phyloP scores from a whole-genome alignment of 2,797 vertebrate genomes.

The Sebastes itinus region DNA sequence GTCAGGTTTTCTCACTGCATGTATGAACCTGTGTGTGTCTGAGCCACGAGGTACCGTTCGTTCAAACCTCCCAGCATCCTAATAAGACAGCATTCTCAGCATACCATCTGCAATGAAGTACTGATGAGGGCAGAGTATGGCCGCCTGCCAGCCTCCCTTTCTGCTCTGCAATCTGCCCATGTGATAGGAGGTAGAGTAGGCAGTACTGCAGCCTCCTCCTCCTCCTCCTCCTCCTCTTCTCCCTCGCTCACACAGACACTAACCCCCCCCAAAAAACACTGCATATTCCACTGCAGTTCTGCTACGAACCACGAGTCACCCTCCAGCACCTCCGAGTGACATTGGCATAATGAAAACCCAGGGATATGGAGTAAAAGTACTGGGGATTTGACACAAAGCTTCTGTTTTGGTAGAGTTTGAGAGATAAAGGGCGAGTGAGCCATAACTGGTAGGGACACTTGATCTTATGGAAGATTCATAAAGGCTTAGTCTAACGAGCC shows the following conservation, averaged over 20 bases:
- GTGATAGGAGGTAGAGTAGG: no score
- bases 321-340: conserved; percentile 67
- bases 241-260: conserved; percentile 44
- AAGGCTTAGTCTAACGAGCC: conserved; percentile 67
- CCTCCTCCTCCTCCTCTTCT: conserved; percentile 26
- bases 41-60: no score
- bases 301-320: conserved; percentile 69
- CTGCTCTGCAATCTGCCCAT: no score
- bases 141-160: no score
- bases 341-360: conserved; percentile 73
- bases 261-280: conserved; percentile 57
- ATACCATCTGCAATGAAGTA: no score
- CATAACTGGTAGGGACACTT: conserved; percentile 59
- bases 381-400: conserved; percentile 71
- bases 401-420: conserved; percentile 57
- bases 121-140: no score
- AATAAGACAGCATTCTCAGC: no score
- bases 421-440: conserved; percentile 68
- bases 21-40: no score
- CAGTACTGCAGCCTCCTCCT: no score
- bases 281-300: conserved; percentile 74
- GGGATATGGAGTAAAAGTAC: conserved; percentile 63
- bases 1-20: no score
- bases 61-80: no score
- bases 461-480: conserved; percentile 73